Percentiles rank a stretch among this genome's conserved stretches.
These are phyloP conservation scores for Drosophila diplacantha DNA, from an alignment of 2,888 invertebrate species.

Conservation along the genomic window DNA sequence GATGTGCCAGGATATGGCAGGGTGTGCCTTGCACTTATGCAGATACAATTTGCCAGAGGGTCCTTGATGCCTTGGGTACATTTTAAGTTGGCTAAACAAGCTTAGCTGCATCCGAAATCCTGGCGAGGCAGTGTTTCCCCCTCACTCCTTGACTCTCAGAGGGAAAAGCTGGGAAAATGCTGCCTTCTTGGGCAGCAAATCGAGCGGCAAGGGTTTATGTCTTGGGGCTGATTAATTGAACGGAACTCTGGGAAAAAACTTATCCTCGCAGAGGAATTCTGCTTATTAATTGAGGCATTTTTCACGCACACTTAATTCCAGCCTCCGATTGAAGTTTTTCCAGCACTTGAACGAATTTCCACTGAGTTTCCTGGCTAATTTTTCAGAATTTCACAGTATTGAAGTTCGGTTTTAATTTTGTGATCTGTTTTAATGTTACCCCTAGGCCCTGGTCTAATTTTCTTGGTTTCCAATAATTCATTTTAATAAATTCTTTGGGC, in stretches of 20 bases:
- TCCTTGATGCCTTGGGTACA: slow-evolving; percentile 22
- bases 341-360: slow-evolving; percentile 1
- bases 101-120: slow-evolving; percentile 16
- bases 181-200: slow-evolving; percentile 11
- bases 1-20: not conserved
- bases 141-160: too few relatives aligned
- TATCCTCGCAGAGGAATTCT: not conserved
- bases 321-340: not conserved
- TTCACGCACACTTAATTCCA: slow-evolving; percentile 9
- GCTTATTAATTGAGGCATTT: slow-evolving; percentile 14
- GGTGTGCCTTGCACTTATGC: slow-evolving; percentile 25
- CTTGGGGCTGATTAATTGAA: slow-evolving; percentile 7
- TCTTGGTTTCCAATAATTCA: not conserved
- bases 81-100: slow-evolving; percentile 34
- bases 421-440: not conserved
- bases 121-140: not conserved
- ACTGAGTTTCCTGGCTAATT: not conserved
- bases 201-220: slow-evolving; percentile 11
- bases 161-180: slow-evolving; percentile 4
- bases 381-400: not conserved
- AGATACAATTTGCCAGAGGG: slow-evolving; percentile 35
- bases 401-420: not conserved
- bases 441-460: not conserved
- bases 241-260: not conserved
- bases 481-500: not conserved